Base-by-base conservation (phyloP, 2,113 vertebrate genomes). In the Aleadryas rufinucha region DNA sequence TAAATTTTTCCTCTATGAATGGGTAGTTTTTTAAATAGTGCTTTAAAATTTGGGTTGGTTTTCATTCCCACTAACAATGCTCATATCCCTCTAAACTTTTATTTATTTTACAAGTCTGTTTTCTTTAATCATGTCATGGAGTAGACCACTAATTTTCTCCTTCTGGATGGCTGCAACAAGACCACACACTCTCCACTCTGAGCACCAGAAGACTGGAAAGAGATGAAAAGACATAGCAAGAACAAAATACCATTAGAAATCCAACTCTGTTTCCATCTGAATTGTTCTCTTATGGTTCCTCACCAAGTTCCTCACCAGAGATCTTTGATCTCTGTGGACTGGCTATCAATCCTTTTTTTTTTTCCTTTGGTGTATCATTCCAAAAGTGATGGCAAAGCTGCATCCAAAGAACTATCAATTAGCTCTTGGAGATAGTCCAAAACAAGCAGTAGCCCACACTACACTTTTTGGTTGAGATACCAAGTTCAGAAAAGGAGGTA, bases 91-190 rank as follows among this genome's bases (percentile, higher is more conserved):
- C 45, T 39, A 72, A 75, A 87, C 69, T 80, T 61, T 19, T 44
- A 60, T 87, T 81, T 87, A 47, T 82, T 95, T 87, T 71, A 68
- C 57, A 68, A 75, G 69, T 72, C 41, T 89, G 18, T 54, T 82
- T 96, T 93, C 87, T 93, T 96, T 94, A 83, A 93, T 95, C 87
- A 54, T 80, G 78, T 27, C 16, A 26, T 70, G 70, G 27, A 91
- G 59, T 21, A 89, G 45, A 79, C 74, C 59, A 69, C 78, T 93
- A 90, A 95, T 95, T 89, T 75, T 88, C 50, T 95, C 93, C 88
- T 96, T 96, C 84, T 95, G 96, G 75, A 74, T 66, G 45, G 54
- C 59, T 96, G 84, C 2, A 44, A 74, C 15, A 35, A 90, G 94
- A 91, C 94, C 96, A 96, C 96, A 97, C 96, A 96, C 2, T 59